Evolutionary conservation across 2,888 invertebrate genomes (phyloP).

Genomic region (Amphiduros pacificus): DNA sequence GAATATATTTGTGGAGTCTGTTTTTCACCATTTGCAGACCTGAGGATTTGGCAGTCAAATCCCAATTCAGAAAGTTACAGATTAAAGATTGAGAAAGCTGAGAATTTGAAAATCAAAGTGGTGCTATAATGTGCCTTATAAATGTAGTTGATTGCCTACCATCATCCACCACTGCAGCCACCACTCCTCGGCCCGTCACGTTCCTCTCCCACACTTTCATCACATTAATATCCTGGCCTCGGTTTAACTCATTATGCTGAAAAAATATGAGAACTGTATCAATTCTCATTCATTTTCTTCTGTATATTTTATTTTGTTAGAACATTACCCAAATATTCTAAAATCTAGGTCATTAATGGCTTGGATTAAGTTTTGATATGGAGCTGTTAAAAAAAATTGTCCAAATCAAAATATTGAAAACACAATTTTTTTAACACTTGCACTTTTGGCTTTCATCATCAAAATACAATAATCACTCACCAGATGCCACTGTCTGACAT

Average conservation of each 20-base stretch:
- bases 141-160: slow-evolving; percentile 39
- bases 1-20: too few species aligned
- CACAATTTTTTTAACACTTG: neutral
- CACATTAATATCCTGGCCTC: slow-evolving; percentile 52
- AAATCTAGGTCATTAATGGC: too few species aligned
- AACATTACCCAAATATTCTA: too few species aligned
- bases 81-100: too few species aligned
- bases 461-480: slow-evolving; percentile 32
- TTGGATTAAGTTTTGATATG: too few species aligned
- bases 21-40: too few species aligned
- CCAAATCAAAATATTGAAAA: neutral
- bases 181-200: slow-evolving; percentile 51
- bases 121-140: too few species aligned
- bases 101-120: too few species aligned
- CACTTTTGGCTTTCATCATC: slow-evolving; percentile 1
- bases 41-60: too few species aligned
- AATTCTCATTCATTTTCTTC: neutral
- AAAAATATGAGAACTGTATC: neutral
- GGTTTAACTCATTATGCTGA: slow-evolving; percentile 39
- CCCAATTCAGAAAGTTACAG: neutral
- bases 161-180: slow-evolving; percentile 56
- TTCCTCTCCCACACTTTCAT: slow-evolving; percentile 50
- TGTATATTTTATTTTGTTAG: neutral
- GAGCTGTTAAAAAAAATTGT: neutral
- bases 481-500: slow-evolving; percentile 54